These are phyloP conservation scores for Oreochromis spilurus DNA, from an alignment of 2,113 vertebrate genomes.

Conservation along the genomic window DNA sequence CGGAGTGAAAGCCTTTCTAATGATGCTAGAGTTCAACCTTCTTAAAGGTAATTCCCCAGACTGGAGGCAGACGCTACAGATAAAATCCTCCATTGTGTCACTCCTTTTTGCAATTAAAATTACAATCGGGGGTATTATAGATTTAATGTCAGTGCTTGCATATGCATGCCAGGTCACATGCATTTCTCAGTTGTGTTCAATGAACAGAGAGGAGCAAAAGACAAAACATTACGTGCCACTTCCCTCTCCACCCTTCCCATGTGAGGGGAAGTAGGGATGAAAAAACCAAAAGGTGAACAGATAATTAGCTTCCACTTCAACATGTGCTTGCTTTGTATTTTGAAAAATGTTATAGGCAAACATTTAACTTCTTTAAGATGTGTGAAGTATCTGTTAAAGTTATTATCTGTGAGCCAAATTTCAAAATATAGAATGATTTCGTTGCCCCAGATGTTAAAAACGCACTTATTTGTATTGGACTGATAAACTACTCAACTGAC, in stretches of 20 bases:
- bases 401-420: fast-evolving
- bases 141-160: background rate
- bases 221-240: background rate
- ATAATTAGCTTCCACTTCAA: fast-evolving
- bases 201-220: background rate
- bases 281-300: background rate
- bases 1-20: background rate
- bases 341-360: background rate
- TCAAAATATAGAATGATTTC: background rate
- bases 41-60: background rate
- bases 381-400: background rate
- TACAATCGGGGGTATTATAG: background rate
- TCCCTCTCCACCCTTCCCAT: background rate
- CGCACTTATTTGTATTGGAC: background rate
- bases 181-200: background rate
- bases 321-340: background rate
- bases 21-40: background rate
- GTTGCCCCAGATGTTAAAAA: background rate
- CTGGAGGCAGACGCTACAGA: background rate
- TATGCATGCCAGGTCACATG: background rate
- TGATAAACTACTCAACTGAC: background rate
- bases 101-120: background rate
- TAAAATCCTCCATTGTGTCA: background rate
- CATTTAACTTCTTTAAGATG: background rate
- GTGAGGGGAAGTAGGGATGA: background rate